These are phyloP conservation scores for Uromys caudimaculatus DNA, from an alignment of 2,797 vertebrate genomes.

Conservation along the genomic window DNA sequence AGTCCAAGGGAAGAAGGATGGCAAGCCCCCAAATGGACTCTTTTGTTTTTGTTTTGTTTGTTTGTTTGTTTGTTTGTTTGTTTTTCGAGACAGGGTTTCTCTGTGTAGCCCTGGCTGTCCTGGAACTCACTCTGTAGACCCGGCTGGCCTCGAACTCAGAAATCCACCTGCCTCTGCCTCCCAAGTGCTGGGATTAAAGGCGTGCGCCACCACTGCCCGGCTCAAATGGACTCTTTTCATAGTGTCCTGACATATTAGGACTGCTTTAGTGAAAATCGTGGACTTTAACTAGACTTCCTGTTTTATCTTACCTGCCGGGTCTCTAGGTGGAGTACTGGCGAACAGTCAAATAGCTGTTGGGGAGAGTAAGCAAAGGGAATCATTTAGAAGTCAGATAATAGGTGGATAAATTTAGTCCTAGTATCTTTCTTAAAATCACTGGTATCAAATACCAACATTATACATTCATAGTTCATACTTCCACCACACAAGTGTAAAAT, in stretches of 20 bases:
- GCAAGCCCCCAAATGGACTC: background rate
- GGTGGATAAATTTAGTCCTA: background rate
- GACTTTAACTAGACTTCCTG: background rate
- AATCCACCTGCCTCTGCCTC: too few species aligned
- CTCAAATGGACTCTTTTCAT: background rate
- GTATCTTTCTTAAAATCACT: background rate
- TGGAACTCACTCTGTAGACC: too few species aligned
- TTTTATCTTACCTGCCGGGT: conserved; percentile 1
- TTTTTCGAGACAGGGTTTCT: too few species aligned
- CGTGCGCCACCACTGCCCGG: too few species aligned
- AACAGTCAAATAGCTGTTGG: background rate
- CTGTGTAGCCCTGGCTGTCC: too few species aligned
- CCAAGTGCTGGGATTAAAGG: too few species aligned
- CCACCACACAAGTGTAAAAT: background rate
- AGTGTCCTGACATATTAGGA: background rate
- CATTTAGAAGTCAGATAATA: background rate
- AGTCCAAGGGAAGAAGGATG: background rate
- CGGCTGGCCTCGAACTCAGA: too few species aligned
- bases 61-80: too few species aligned
- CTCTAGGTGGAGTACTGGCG: background rate
- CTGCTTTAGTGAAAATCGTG: background rate
- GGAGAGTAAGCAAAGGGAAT: background rate
- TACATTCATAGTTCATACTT: background rate
- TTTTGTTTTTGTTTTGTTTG: too few species aligned
- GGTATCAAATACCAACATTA: background rate